Conservation (phyloP, 2,888 invertebrate species). For the Halictus ligatus region DNA sequence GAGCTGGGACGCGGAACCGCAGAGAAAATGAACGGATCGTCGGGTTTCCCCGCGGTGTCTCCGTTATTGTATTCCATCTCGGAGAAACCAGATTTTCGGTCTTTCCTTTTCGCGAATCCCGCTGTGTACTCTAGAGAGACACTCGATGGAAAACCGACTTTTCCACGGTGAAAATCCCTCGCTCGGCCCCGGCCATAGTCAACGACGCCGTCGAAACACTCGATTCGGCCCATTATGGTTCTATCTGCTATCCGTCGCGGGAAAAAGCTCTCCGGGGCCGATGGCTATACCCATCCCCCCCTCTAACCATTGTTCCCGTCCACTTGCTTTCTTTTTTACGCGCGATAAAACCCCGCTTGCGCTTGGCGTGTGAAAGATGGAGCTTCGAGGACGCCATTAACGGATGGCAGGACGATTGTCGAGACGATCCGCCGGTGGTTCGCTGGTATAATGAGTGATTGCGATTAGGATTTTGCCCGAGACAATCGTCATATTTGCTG, state of each 20-base stretch:
- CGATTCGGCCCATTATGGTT: conserved; percentile 60
- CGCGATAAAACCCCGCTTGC: conserved; percentile 30
- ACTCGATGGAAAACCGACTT: conserved; percentile 39
- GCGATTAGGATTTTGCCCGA: not conserved
- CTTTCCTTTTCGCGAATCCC: conserved; percentile 38
- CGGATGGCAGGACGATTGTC: not conserved
- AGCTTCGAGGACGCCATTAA: conserved; percentile 16
- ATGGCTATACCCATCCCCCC: not conserved
- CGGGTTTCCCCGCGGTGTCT: conserved; percentile 1
- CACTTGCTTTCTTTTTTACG: conserved; percentile 4
- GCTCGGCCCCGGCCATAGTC: not conserved
- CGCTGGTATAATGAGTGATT: not conserved
- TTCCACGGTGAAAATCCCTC: conserved; percentile 28
- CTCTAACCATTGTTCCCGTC: conserved; percentile 28
- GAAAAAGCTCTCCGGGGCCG: conserved; percentile 15
- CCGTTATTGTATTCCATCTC: conserved; percentile 33
- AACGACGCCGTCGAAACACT: conserved; percentile 28
- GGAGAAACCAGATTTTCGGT: conserved; percentile 48
- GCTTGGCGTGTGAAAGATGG: conserved; percentile 44
- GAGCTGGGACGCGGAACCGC: not conserved
- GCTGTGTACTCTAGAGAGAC: not conserved
- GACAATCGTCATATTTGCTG: not conserved
- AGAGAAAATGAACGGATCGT: not conserved
- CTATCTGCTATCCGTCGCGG: conserved; percentile 45
- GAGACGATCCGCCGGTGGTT: not conserved